A percentile compares a stretch with the other conserved stretches of the same genome.
Conservation (phyloP, 2,113 vertebrate species). For the Macrotis lagotis region DNA sequence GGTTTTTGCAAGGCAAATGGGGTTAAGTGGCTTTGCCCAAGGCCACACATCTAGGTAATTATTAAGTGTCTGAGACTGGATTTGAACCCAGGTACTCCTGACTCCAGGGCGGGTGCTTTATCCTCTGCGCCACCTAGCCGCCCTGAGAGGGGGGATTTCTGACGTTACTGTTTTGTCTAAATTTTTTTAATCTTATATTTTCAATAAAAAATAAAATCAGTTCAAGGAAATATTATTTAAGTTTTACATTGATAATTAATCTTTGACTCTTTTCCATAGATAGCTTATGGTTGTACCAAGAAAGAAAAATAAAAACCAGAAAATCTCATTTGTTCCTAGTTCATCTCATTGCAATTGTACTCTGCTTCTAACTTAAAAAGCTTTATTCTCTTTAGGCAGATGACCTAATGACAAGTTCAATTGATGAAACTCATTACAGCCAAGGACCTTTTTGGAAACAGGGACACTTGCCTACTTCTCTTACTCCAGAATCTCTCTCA, state of each 20-base stretch:
- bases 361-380: not conserved
- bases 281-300: not conserved
- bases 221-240: not conserved
- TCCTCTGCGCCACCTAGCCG: no score
- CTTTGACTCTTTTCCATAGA: not conserved
- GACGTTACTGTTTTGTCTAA: slow-evolving; percentile 4
- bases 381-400: not conserved
- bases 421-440: not conserved
- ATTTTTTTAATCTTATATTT: not conserved
- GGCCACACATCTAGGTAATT: no score
- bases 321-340: not conserved
- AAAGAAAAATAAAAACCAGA: not conserved
- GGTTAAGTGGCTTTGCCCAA: no score
- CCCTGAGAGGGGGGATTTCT: not conserved
- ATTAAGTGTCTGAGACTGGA: no score
- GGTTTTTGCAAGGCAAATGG: no score
- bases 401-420: not conserved
- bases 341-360: not conserved
- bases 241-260: slow-evolving; percentile 3
- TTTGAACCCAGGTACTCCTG: no score
- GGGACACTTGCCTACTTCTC: not conserved
- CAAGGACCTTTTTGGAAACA: not conserved
- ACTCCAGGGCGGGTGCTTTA: no score
- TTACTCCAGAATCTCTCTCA: not conserved
- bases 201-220: not conserved